These are phyloP conservation scores for Dioctria rufipes DNA, from an alignment of 2,888 invertebrate genomes.

Conservation along the genomic window DNA sequence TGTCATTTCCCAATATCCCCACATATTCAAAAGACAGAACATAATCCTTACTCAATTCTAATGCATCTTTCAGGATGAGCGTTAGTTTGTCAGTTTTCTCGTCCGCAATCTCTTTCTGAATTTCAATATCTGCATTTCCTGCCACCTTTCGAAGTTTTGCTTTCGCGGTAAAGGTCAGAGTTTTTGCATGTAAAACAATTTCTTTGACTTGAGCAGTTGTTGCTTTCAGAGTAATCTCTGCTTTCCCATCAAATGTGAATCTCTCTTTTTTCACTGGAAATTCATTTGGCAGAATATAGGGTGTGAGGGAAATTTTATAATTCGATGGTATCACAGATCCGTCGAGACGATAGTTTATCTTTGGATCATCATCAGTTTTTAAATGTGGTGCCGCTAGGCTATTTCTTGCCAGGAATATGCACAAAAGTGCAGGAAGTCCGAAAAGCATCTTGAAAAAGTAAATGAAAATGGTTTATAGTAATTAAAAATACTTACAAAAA, in stretches of 20 bases:
- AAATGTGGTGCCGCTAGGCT: slow-evolving; percentile 56
- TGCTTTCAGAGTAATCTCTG: slow-evolving; percentile 72
- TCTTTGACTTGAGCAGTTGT: slow-evolving; percentile 67
- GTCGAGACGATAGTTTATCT: slow-evolving; percentile 64
- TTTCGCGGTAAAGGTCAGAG: slow-evolving; percentile 64
- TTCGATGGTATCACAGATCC: slow-evolving; percentile 72
- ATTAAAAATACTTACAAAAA: too few relatives aligned
- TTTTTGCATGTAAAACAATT: slow-evolving; percentile 73
- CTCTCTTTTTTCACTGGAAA: slow-evolving; percentile 55
- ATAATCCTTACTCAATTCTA: slow-evolving; percentile 69
- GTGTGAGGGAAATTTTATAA: slow-evolving; percentile 74
- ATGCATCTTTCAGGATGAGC: slow-evolving; percentile 67
- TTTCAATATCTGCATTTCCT: slow-evolving; percentile 31
- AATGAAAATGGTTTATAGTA: too few relatives aligned
- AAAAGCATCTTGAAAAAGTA: background rate
- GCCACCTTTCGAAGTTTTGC: slow-evolving; percentile 61
- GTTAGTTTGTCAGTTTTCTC: slow-evolving; percentile 70
- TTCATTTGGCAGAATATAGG: slow-evolving; percentile 71
- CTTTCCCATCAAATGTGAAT: slow-evolving; percentile 69
- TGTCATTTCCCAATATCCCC: slow-evolving; percentile 73
- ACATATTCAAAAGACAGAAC: slow-evolving; percentile 72
- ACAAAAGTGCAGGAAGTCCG: background rate
- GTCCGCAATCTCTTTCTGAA: slow-evolving; percentile 59
- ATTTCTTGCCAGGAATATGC: background rate
- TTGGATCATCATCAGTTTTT: slow-evolving; percentile 18